phyloP scores from a whole-genome alignment of 2,888 invertebrate genomes.

The Cloeon dipterum region DNA sequence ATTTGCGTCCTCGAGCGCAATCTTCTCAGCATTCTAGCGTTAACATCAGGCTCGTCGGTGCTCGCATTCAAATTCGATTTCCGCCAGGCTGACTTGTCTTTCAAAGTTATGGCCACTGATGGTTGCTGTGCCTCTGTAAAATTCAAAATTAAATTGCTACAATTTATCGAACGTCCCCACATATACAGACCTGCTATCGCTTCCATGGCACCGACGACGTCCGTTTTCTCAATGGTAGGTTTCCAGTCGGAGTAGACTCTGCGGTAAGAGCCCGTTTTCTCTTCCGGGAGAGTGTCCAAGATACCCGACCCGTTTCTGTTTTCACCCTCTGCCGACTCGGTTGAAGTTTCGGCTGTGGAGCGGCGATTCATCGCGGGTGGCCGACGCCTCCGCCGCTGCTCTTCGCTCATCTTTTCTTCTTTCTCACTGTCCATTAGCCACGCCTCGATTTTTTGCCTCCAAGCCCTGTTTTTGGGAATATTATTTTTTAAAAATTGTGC shows the following conservation, averaged over 20 bases:
- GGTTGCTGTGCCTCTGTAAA: slow-evolving; percentile 37
- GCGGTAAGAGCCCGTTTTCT: slow-evolving; percentile 29
- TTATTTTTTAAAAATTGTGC: slow-evolving; percentile 9
- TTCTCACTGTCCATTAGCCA: slow-evolving; percentile 75
- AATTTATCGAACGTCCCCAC: no score
- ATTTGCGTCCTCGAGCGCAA: slow-evolving; percentile 16
- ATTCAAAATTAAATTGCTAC: no score
- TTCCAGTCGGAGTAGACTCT: slow-evolving; percentile 57
- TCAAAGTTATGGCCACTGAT: slow-evolving; percentile 25
- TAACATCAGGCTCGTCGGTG: slow-evolving; percentile 40
- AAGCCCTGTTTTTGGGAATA: slow-evolving; percentile 33
- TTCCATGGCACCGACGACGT: slow-evolving; percentile 65
- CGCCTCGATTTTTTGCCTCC: slow-evolving; percentile 76
- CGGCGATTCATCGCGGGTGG: background rate
- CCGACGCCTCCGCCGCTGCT: slow-evolving; percentile 13
- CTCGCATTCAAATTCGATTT: slow-evolving; percentile 42
- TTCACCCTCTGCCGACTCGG: slow-evolving; percentile 8
- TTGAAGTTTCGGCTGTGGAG: slow-evolving; percentile 4
- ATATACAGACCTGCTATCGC: slow-evolving; percentile 64
- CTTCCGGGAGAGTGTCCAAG: slow-evolving; percentile 53
- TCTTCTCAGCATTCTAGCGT: slow-evolving; percentile 27
- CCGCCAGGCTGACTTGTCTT: slow-evolving; percentile 56
- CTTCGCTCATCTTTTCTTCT: slow-evolving; percentile 50
- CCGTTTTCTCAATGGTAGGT: slow-evolving; percentile 57
- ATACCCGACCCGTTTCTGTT: slow-evolving; percentile 16